A percentile compares a stretch with the other conserved stretches of the same genome.
phyloP scores from a whole-genome alignment of 2,113 vertebrate genomes.

The Lampris incognitus region DNA sequence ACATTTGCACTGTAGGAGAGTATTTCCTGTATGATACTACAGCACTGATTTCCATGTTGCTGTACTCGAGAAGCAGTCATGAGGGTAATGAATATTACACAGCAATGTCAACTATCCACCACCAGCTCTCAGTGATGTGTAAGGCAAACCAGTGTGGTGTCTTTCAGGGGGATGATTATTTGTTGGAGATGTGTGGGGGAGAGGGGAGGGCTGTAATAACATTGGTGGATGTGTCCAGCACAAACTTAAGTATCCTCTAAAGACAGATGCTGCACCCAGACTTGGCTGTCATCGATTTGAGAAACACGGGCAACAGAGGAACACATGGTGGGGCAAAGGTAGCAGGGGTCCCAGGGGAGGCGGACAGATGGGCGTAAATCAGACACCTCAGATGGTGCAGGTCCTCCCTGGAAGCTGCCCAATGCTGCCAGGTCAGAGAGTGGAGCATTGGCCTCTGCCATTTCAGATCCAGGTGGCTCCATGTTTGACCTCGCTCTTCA shows the following conservation, averaged over 20 bases:
- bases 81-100: conserved; percentile 69
- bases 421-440: conserved; percentile 60
- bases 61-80: conserved; percentile 43
- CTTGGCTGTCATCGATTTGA: conserved; percentile 47
- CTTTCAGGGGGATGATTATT: conserved; percentile 58
- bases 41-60: conserved; percentile 43
- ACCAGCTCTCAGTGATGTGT: conserved; percentile 25
- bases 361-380: conserved; percentile 66
- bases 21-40: conserved; percentile 36
- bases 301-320: conserved; percentile 72
- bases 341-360: conserved; percentile 57
- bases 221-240: conserved; percentile 59
- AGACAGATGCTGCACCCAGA: conserved; percentile 55
- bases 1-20: conserved; percentile 14
- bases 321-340: conserved; percentile 68
- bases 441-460: conserved; percentile 33
- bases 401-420: conserved; percentile 52
- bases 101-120: conserved; percentile 59
- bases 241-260: not conserved
- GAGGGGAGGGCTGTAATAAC: conserved; percentile 27
- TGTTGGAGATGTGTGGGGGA: conserved; percentile 49
- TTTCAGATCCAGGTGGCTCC: conserved; percentile 48
- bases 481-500: conserved; percentile 49
- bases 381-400: conserved; percentile 50
- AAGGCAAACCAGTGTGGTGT: conserved; percentile 31